A percentile compares a stretch with the other conserved stretches of the same genome.
These are phyloP conservation scores for Cichladusa arquata DNA, from an alignment of 2,113 vertebrate genomes.

Conservation along the genomic window DNA sequence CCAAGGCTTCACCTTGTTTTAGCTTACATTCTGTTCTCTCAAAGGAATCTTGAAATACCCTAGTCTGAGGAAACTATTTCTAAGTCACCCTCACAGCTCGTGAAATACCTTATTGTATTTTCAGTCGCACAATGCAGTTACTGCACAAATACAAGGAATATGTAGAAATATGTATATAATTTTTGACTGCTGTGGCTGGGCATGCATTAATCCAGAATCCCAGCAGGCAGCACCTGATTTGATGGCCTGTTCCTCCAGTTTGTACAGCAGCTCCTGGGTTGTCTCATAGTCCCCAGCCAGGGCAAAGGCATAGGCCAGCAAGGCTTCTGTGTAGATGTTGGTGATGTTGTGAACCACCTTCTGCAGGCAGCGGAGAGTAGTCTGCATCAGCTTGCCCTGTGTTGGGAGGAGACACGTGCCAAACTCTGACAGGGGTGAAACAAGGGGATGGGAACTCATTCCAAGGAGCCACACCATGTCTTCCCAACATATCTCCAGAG, in stretches of 20 bases:
- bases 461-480: neutral
- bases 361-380: conserved; percentile 75
- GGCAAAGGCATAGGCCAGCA: conserved; percentile 84
- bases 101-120: neutral
- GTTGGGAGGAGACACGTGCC: neutral
- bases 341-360: conserved; percentile 35
- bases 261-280: conserved; percentile 52
- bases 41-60: neutral
- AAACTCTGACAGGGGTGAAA: neutral
- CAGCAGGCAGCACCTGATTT: conserved; percentile 43
- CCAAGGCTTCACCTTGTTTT: neutral
- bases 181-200: neutral
- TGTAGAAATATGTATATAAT: neutral
- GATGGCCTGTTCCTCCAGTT: conserved; percentile 63
- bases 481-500: neutral
- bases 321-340: conserved; percentile 79
- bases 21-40: neutral
- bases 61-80: neutral
- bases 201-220: neutral
- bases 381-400: conserved; percentile 74
- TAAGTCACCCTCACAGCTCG: neutral
- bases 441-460: neutral
- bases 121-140: neutral
- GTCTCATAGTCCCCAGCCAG: conserved; percentile 70
- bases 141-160: neutral